Evolutionary conservation across 2,113 vertebrate genomes (phyloP), one percentile per base, ranked within the genome.

Genomic region (Coracopsis vasa): DNA sequence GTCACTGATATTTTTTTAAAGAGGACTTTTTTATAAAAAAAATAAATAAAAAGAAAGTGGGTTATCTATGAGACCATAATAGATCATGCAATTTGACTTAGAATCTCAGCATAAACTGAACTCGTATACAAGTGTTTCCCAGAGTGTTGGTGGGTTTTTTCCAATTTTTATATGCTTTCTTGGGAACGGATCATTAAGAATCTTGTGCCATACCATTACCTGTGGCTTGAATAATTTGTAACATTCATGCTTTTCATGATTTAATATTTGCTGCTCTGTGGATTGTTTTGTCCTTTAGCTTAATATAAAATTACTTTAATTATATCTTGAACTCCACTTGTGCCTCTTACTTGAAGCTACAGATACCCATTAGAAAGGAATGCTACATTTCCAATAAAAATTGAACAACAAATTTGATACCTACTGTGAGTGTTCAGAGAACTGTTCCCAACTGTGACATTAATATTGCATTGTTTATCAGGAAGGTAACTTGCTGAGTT

Each of bases 401-500:
- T 85, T 90, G 92, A 77, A 50, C 72, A 90, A 78, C 90, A 95
- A 96, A 97, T 97, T 88, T 85, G 95, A 13, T 93, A 95, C 97
- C 96, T 97, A 94, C 97, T 98, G 96, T 92, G 95, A 93, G 56
- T 95, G 84, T 95, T 98, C 88, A 95, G 93, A 97, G 92, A 93
- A 90, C 53, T 64, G 60, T 82, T 84, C 85, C 97, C 96, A 96
- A 29, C 97, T 97, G 96, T 95, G 97, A 90, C 97, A 97, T 98
- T 98, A 98, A 98, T 98, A 98, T 98, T 98, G 80, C 91, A 97
- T 96, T 97, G 96, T 98, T 98, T 98, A 97, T 98, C 96, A 95
- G 94, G 91, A 97, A 97, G 87, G 90, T 97, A 96, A 96, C 79
- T 98, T 97, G 80, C 88, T 64, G 66, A 91, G 64, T 96, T 97